A percentile compares a stretch with the other conserved stretches of the same genome.
phyloP scores from a whole-genome alignment of 2,888 invertebrate genomes.

The Drosophila algonquin region DNA sequence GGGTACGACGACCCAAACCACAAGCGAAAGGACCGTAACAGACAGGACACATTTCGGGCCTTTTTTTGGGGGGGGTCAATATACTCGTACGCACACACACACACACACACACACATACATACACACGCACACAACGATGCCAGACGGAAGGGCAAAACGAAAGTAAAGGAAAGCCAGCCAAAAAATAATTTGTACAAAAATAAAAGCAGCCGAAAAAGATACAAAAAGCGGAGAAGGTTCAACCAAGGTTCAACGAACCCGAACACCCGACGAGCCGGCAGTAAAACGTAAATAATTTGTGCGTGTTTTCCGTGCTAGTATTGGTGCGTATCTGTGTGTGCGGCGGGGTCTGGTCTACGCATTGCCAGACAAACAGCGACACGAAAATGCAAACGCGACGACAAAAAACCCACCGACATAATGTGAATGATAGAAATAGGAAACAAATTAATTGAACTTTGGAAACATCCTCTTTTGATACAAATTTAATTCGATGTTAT shows the following conservation, averaged over 20 bases:
- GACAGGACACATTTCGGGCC: constrained; percentile 38
- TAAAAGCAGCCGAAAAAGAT: constrained; percentile 42
- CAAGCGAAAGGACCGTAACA: constrained; percentile 25
- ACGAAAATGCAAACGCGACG: background rate
- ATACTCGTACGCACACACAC: constrained; percentile 28
- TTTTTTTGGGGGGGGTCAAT: constrained; percentile 9
- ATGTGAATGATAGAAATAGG: background rate
- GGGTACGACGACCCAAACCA: constrained; percentile 10
- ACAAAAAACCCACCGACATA: background rate
- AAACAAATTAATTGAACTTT: background rate
- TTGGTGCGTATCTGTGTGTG: constrained; percentile 26
- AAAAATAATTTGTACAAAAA: constrained; percentile 30
- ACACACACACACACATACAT: constrained; percentile 27
- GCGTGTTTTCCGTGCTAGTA: constrained; percentile 21
- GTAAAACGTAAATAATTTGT: constrained; percentile 46
- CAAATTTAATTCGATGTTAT: too few relatives aligned
- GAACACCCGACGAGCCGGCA: constrained; percentile 7
- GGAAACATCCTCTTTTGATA: too few relatives aligned
- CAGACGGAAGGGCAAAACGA: constrained; percentile 40
- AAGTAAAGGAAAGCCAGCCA: constrained; percentile 32
- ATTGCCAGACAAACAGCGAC: constrained; percentile 28
- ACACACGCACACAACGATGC: constrained; percentile 20
- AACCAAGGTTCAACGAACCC: constrained; percentile 31
- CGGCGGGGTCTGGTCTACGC: constrained; percentile 13
- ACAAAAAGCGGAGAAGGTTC: background rate